Evolutionary conservation across 2,113 vertebrate species (phyloP).

Genomic region (Cryptomyrus ogoouensis): DNA sequence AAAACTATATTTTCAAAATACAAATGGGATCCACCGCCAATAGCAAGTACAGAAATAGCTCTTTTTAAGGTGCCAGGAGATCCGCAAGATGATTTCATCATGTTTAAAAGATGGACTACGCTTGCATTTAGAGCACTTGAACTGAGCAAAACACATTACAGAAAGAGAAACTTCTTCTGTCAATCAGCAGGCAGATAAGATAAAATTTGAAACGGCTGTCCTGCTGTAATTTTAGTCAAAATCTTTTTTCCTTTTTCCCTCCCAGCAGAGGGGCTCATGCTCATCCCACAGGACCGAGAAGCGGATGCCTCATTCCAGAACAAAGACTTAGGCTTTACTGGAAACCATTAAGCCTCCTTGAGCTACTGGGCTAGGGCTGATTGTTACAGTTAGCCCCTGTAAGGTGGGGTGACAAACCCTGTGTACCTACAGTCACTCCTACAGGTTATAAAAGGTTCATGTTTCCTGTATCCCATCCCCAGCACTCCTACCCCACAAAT

Average conservation of each 20-base stretch:
- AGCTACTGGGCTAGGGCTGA: not conserved
- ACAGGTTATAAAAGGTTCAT: not conserved
- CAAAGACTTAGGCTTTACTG: not conserved
- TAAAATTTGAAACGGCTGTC: not conserved
- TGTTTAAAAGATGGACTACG: not conserved
- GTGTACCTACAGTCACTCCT: not conserved
- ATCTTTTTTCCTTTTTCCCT: not conserved
- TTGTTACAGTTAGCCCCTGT: too few relatives aligned
- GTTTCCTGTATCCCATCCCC: not conserved
- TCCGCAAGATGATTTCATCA: not conserved
- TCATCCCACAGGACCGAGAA: not conserved
- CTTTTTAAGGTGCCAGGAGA: not conserved
- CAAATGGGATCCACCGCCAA: not conserved
- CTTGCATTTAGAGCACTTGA: not conserved
- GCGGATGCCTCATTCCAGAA: not conserved
- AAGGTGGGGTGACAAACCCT: not conserved
- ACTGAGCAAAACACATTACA: not conserved
- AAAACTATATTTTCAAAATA: too few relatives aligned
- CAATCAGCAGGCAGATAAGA: not conserved
- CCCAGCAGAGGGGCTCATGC: not conserved
- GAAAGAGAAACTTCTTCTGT: not conserved
- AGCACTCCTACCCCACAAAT: not conserved
- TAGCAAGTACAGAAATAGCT: not conserved
- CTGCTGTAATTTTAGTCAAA: not conserved
- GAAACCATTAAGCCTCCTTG: not conserved